A percentile compares a stretch with the other conserved stretches of the same genome.
Conservation (phyloP, 1,140 invertebrate genomes). For the Campoletis sonorensis region DNA sequence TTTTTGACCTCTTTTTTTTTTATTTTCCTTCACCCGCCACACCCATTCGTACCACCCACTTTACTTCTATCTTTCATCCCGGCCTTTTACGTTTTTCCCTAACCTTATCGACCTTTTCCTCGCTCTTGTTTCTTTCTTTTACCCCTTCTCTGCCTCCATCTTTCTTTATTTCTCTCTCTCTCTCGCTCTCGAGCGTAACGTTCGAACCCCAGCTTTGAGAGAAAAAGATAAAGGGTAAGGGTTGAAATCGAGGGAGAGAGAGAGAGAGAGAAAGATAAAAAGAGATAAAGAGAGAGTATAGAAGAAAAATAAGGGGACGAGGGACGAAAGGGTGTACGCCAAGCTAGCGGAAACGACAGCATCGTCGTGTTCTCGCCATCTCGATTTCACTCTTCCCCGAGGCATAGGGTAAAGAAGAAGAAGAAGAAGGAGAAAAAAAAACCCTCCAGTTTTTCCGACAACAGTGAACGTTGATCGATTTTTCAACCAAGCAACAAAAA, state of each 20-base stretch:
- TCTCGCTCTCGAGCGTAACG: not conserved
- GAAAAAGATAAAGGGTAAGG: not conserved
- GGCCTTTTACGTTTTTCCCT: slow-evolving; percentile 71
- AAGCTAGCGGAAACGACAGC: slow-evolving; percentile 32
- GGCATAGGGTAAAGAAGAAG: slow-evolving; percentile 4
- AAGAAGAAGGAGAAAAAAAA: too few species aligned
- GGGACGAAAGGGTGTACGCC: not conserved
- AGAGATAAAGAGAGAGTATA: not conserved
- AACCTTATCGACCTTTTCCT: slow-evolving; percentile 69
- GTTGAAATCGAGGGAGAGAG: slow-evolving; percentile 2
- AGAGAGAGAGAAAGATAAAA: not conserved
- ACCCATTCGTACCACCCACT: slow-evolving; percentile 35
- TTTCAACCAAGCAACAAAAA: not conserved
- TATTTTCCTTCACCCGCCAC: slow-evolving; percentile 41
- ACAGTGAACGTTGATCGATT: not conserved
- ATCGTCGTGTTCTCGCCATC: slow-evolving; percentile 5
- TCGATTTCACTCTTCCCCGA: slow-evolving; percentile 1
- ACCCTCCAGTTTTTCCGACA: slow-evolving; percentile 4
- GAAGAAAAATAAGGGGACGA: slow-evolving; percentile 32
- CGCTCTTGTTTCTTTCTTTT: slow-evolving; percentile 57
- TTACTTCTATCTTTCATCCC: slow-evolving; percentile 41
- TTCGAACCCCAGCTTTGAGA: too few species aligned
- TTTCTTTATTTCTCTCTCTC: not conserved
- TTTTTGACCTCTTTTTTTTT: slow-evolving; percentile 49
- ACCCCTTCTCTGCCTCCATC: slow-evolving; percentile 29